Evolutionary conservation across 2,888 invertebrate genomes (phyloP).

Genomic region (Polymixis lichenea): DNA sequence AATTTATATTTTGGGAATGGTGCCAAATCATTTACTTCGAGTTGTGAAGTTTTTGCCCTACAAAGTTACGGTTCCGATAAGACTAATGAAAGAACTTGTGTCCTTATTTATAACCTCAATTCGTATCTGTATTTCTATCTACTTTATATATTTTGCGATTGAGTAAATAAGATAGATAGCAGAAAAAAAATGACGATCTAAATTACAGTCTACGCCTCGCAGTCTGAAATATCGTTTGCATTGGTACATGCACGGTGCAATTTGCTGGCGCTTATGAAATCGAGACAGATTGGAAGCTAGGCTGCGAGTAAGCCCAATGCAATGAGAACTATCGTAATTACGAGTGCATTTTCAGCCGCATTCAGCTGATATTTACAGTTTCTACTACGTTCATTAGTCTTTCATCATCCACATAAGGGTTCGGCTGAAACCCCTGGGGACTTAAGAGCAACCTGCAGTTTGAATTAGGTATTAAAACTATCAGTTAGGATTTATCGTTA

Average conservation of each 20-base stretch:
- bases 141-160: constrained; percentile 1
- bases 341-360: constrained; percentile 26
- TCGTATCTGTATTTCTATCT: neutral
- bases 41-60: neutral
- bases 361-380: constrained; percentile 3
- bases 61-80: constrained; percentile 14
- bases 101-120: constrained; percentile 10
- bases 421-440: neutral
- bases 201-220: constrained; percentile 20
- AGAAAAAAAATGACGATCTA: constrained; percentile 15
- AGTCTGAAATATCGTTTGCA: constrained; percentile 46
- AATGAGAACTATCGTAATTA: constrained; percentile 26
- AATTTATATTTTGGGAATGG: constrained; percentile 8
- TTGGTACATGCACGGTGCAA: constrained; percentile 44
- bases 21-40: neutral
- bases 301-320: constrained; percentile 17
- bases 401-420: neutral
- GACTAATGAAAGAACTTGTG: constrained; percentile 6
- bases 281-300: constrained; percentile 45
- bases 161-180: neutral
- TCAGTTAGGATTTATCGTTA: neutral
- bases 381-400: neutral
- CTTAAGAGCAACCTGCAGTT: neutral
- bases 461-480: neutral
- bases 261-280: constrained; percentile 53